These are phyloP conservation scores for Nycticebus coucang DNA, from an alignment of 2,113 vertebrate genomes.

Conservation along the genomic window DNA sequence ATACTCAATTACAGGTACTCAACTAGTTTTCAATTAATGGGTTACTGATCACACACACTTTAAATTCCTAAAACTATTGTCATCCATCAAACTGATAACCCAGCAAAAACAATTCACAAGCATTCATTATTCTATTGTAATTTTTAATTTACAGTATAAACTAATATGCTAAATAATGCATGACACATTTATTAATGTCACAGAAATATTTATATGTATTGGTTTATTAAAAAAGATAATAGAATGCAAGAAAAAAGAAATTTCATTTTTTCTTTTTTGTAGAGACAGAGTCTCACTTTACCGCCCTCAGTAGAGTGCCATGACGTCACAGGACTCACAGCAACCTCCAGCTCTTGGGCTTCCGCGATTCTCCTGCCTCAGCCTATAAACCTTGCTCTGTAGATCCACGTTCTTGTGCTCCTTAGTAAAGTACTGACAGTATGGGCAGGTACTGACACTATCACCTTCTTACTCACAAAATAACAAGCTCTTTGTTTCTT, in stretches of 20 bases:
- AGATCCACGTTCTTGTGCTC: not conserved
- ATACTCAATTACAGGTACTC: not conserved
- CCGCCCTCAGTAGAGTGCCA: too few species aligned
- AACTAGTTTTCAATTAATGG: conserved; percentile 1
- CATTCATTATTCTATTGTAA: conserved; percentile 1
- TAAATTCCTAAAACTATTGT: not conserved
- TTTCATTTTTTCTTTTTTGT: not conserved
- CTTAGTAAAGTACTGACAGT: too few species aligned
- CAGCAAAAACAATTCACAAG: not conserved
- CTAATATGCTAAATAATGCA: not conserved
- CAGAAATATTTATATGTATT: not conserved
- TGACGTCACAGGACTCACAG: too few species aligned
- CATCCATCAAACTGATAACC: not conserved
- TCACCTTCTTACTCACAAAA: not conserved
- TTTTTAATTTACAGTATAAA: not conserved
- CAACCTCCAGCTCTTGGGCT: too few species aligned
- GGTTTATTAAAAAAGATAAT: not conserved
- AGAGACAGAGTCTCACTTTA: too few species aligned
- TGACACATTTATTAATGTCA: not conserved
- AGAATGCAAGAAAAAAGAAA: not conserved
- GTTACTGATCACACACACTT: not conserved
- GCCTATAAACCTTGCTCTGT: not conserved
- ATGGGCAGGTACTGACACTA: not conserved
- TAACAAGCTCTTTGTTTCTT: not conserved
- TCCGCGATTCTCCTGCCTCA: too few species aligned